These are phyloP conservation scores for Amphipoea lucens DNA, from an alignment of 2,888 invertebrate genomes.

Conservation along the genomic window DNA sequence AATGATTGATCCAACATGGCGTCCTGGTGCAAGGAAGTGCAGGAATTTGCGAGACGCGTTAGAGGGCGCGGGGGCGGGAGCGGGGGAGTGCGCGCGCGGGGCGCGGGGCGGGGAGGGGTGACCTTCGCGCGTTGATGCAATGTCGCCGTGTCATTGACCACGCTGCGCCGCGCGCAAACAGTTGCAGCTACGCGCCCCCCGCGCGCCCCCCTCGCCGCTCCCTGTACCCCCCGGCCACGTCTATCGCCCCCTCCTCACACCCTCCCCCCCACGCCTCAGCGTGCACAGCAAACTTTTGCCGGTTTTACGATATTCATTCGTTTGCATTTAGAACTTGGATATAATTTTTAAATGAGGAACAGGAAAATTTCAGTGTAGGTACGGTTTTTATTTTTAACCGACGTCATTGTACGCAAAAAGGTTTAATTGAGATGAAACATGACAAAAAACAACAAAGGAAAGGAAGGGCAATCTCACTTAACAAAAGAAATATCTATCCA, in stretches of 20 bases:
- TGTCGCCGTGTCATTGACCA: constrained; percentile 90
- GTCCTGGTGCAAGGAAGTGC: constrained; percentile 77
- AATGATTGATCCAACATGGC: constrained; percentile 86
- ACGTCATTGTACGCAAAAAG: constrained; percentile 44
- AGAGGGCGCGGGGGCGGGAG: constrained; percentile 69
- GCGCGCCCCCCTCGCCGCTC: constrained; percentile 70
- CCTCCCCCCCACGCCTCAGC: constrained; percentile 48
- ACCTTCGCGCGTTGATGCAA: constrained; percentile 90
- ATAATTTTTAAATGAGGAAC: constrained; percentile 64
- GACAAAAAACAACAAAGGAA: constrained; percentile 48
- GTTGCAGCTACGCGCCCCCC: constrained; percentile 73
- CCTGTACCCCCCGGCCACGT: constrained; percentile 67
- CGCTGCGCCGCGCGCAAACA: constrained; percentile 78
- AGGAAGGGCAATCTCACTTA: constrained; percentile 31
- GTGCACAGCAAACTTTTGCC: constrained; percentile 72
- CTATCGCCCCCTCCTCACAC: constrained; percentile 73
- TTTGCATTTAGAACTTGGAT: constrained; percentile 69
- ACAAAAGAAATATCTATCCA: constrained; percentile 38
- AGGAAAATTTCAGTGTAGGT: constrained; percentile 52
- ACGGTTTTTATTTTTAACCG: constrained; percentile 53
- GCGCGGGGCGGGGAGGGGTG: constrained; percentile 75
- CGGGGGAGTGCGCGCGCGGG: constrained; percentile 66
- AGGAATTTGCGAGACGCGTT: constrained; percentile 73
- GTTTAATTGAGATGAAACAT: constrained; percentile 31
- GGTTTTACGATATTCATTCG: constrained; percentile 70